Conservation (phyloP, 1,140 invertebrate species). For the Lepidotrigona ventralis region DNA sequence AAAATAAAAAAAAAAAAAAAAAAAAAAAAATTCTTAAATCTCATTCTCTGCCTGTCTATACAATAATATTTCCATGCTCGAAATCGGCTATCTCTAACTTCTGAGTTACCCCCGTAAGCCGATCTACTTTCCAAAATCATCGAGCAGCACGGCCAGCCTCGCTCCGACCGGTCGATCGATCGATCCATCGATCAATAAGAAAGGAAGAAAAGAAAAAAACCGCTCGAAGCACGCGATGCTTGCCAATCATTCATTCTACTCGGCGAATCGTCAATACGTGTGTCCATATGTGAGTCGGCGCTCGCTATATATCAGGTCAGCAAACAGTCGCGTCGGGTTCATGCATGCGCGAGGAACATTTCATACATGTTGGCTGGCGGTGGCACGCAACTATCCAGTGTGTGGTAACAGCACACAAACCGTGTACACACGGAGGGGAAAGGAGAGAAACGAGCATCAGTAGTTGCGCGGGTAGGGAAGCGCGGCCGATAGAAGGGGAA, state of each 20-base stretch:
- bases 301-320: background rate
- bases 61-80: background rate
- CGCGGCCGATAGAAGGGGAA: conserved; percentile 45
- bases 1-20: no score
- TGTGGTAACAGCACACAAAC: background rate
- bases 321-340: conserved; percentile 19
- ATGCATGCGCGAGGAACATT: background rate
- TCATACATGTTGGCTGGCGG: background rate
- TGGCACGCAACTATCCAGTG: background rate
- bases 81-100: background rate
- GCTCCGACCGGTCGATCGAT: background rate
- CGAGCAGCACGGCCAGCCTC: background rate
- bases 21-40: background rate
- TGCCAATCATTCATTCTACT: conserved; percentile 22
- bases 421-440: conserved; percentile 27
- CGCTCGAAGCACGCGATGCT: background rate
- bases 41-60: background rate
- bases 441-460: conserved; percentile 35
- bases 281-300: background rate
- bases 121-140: background rate
- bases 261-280: background rate
- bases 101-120: background rate
- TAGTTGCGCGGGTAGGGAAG: conserved; percentile 34
- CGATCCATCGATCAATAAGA: conserved; percentile 20
- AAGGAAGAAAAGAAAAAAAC: background rate